A percentile compares a stretch with the other conserved stretches of the same genome.
These are phyloP conservation scores for Lipotes vexillifer DNA, from an alignment of 2,113 vertebrate genomes.

Conservation along the genomic window DNA sequence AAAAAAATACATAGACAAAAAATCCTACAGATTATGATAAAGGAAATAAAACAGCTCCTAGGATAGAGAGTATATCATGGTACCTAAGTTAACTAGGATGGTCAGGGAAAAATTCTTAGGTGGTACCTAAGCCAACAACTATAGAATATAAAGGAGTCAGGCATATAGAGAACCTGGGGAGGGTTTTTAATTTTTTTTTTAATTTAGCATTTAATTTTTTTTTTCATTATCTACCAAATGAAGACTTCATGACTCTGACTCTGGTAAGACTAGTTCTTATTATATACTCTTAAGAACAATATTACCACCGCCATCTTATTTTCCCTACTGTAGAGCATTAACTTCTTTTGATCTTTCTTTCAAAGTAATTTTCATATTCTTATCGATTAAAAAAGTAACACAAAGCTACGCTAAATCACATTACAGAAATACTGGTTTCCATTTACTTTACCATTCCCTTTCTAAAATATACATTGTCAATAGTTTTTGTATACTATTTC, in stretches of 20 bases:
- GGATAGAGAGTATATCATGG: not conserved
- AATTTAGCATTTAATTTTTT: too few species aligned
- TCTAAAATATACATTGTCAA: not conserved
- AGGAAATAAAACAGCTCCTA: not conserved
- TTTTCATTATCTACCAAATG: not conserved
- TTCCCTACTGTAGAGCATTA: not conserved
- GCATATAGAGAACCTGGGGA: not conserved
- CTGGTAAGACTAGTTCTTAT: not conserved
- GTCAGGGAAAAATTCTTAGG: not conserved
- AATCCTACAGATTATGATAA: not conserved
- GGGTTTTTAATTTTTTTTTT: not conserved
- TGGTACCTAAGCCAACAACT: not conserved
- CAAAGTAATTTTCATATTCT: not conserved
- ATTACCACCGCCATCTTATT: not conserved
- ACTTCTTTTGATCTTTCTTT: not conserved
- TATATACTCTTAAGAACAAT: not conserved
- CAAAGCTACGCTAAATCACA: not conserved
- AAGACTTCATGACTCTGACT: not conserved
- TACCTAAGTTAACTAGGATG: not conserved
- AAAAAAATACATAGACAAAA: not conserved
- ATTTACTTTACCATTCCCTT: not conserved
- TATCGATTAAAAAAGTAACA: not conserved
- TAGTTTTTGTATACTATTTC: not conserved
- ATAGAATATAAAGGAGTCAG: not conserved
- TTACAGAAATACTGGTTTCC: not conserved